phyloP scores from a whole-genome alignment of 1,140 invertebrate genomes.

The Heliconius eleuchia region DNA sequence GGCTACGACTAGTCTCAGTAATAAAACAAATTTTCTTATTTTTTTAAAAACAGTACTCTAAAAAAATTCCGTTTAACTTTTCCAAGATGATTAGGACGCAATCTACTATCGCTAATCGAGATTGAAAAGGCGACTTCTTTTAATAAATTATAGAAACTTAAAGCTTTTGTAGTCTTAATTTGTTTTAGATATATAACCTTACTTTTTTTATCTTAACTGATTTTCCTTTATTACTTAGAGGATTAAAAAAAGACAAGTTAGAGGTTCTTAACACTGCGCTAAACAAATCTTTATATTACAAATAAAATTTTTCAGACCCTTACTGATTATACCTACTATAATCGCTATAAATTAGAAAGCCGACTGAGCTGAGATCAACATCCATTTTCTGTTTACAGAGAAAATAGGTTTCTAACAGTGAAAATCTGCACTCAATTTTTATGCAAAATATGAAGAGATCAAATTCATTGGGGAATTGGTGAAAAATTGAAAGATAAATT shows the following conservation, averaged over 20 bases:
- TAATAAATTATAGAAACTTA: not conserved
- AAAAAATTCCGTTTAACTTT: not conserved
- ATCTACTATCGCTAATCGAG: constrained; percentile 8
- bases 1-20: not conserved
- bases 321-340: no score
- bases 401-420: not conserved
- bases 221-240: no score
- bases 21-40: not conserved
- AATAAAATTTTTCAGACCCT: no score
- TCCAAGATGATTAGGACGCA: not conserved
- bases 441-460: not conserved
- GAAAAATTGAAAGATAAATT: constrained; percentile 13
- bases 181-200: not conserved
- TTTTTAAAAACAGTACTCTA: not conserved
- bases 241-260: no score
- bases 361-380: not conserved
- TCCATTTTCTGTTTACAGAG: not conserved
- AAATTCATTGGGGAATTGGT: not conserved
- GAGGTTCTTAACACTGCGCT: no score
- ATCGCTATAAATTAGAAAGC: not conserved
- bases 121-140: not conserved
- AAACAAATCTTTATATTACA: no score
- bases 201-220: not conserved
- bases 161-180: not conserved
- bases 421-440: not conserved